A percentile compares a stretch with the other conserved stretches of the same genome.
Evolutionary conservation across 2,113 vertebrate genomes (phyloP).

Genomic region (Trachemys scripta): DNA sequence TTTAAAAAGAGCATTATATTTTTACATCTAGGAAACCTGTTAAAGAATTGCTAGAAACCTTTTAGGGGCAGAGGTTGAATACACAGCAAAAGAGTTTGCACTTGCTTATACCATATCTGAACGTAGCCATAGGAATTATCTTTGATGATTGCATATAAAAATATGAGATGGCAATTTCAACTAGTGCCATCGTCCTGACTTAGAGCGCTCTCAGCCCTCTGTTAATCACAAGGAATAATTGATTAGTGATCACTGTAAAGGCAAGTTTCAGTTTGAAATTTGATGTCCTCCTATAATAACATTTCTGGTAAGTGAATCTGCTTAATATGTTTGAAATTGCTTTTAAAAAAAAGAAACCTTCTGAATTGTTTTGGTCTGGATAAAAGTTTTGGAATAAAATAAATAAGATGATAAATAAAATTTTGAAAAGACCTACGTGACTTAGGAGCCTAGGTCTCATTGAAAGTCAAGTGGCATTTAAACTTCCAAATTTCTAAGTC

Average conservation of each 20-base stretch:
- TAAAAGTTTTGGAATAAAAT: neutral
- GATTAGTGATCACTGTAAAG: neutral
- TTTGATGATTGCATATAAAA: neutral
- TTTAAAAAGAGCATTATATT: neutral
- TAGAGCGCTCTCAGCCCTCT: neutral
- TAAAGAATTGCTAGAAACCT: neutral
- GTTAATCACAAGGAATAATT: neutral
- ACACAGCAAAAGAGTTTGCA: neutral
- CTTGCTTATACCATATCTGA: neutral
- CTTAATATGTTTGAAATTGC: neutral
- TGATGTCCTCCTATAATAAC: neutral
- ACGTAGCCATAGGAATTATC: neutral
- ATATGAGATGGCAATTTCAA: neutral
- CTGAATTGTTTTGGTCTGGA: neutral
- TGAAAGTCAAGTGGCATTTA: neutral
- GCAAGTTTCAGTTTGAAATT: neutral
- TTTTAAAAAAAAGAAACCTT: neutral
- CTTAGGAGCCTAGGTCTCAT: neutral
- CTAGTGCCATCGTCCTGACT: neutral
- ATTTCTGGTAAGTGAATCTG: neutral
- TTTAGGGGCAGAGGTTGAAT: neutral
- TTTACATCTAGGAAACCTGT: neutral
- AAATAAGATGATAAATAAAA: neutral
- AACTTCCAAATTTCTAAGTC: neutral
- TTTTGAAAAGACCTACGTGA: neutral